A percentile compares a stretch with the other conserved stretches of the same genome.
phyloP scores from a whole-genome alignment of 1,140 invertebrate genomes.

The Brachionus calyciflorus region DNA sequence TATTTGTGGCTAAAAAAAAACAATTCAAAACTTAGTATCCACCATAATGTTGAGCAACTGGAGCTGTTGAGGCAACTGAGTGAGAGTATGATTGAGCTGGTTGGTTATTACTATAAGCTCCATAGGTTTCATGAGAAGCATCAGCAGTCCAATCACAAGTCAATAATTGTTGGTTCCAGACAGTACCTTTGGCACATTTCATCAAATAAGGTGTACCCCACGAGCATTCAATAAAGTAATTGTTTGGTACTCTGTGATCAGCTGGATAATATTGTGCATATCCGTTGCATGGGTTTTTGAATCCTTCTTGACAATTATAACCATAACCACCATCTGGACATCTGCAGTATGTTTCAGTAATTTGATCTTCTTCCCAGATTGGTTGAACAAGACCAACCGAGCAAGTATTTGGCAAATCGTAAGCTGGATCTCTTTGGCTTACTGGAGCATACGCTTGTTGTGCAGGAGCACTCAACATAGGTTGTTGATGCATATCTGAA shows the following conservation, averaged over 20 bases:
- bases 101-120: not conserved
- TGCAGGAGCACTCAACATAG: too few species aligned
- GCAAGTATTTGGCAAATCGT: constrained; percentile 10
- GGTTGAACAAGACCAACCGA: constrained; percentile 15
- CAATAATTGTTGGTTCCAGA: constrained; percentile 40
- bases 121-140: constrained; percentile 18
- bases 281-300: not conserved
- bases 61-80: not conserved
- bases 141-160: constrained; percentile 40
- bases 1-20: too few species aligned
- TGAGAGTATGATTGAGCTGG: not conserved
- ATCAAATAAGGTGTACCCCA: constrained; percentile 36
- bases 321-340: constrained; percentile 18
- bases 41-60: not conserved
- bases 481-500: too few species aligned
- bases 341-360: constrained; percentile 40
- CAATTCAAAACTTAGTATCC: too few species aligned
- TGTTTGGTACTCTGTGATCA: constrained; percentile 21
- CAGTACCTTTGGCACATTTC: constrained; percentile 41
- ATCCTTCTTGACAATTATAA: not conserved
- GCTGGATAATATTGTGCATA: constrained; percentile 10
- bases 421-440: not conserved
- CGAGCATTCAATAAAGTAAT: constrained; percentile 41
- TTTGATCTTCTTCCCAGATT: constrained; percentile 34
- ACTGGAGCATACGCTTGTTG: too few species aligned